Percentiles rank a stretch among this genome's conserved stretches.
These are phyloP conservation scores for Gymnosoma rotundatum DNA, from an alignment of 2,888 invertebrate species.

Conservation along the genomic window DNA sequence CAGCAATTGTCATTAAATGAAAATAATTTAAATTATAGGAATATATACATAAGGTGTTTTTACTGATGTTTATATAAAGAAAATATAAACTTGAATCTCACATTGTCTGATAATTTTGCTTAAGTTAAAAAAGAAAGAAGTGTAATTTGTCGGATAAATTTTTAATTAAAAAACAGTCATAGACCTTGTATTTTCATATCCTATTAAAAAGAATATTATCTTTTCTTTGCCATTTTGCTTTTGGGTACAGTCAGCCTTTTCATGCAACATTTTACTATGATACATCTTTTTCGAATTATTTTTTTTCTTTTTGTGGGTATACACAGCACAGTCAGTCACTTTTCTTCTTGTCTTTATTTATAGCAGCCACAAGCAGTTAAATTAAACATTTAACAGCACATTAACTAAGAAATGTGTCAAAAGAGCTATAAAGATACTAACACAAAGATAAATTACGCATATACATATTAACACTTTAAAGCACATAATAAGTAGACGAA, in stretches of 20 bases:
- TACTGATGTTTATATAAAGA: too few relatives aligned
- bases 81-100: too few relatives aligned
- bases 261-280: not conserved
- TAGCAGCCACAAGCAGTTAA: constrained; percentile 57
- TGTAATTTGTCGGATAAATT: too few relatives aligned
- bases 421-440: constrained; percentile 53
- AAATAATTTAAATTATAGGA: too few relatives aligned
- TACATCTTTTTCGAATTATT: not conserved
- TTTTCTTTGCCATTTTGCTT: not conserved
- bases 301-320: not conserved
- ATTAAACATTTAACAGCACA: constrained; percentile 64
- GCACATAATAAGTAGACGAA: not conserved
- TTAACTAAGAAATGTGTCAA: constrained; percentile 62
- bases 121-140: too few relatives aligned
- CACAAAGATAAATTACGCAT: not conserved
- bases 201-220: constrained; percentile 29
- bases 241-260: not conserved
- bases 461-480: not conserved
- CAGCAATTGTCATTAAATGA: too few relatives aligned
- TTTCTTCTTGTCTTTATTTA: constrained; percentile 30
- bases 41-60: too few relatives aligned
- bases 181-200: not conserved
- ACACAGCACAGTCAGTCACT: not conserved
- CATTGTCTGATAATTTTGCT: too few relatives aligned
- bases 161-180: constrained; percentile 33